Evolutionary conservation across 2,888 invertebrate genomes (phyloP).

Genomic region (Incurvaria masculella): DNA sequence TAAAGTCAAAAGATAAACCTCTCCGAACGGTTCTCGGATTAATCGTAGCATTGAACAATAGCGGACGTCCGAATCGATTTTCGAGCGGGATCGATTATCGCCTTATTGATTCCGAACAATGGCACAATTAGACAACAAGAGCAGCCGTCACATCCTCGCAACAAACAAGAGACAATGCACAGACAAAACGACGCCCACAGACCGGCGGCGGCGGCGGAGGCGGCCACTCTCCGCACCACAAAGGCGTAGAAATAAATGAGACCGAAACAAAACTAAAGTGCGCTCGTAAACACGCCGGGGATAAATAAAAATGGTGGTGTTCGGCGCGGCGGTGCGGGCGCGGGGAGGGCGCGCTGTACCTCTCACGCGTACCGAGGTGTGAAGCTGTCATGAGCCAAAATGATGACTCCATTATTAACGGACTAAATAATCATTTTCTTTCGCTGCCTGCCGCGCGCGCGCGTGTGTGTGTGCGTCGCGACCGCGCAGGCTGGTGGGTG

Average conservation of each 20-base stretch:
- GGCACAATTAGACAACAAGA: slow-evolving; percentile 1
- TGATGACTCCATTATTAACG: slow-evolving; percentile 54
- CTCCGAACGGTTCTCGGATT: no score
- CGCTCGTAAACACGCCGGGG: slow-evolving; percentile 14
- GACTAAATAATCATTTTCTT: slow-evolving; percentile 41
- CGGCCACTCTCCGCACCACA: background rate
- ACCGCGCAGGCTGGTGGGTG: background rate
- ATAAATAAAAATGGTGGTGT: slow-evolving; percentile 3
- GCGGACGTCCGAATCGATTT: no score
- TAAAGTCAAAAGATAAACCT: no score
- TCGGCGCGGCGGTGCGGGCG: background rate
- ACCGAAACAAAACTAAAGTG: slow-evolving; percentile 25
- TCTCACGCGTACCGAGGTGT: slow-evolving; percentile 42
- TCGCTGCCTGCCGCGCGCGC: background rate
- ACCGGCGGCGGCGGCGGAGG: background rate
- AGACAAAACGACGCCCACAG: background rate
- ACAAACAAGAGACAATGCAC: background rate
- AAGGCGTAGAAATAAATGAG: slow-evolving; percentile 23
- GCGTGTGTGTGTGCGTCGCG: background rate
- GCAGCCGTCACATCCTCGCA: background rate
- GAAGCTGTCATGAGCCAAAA: slow-evolving; percentile 50
- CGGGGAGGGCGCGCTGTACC: slow-evolving; percentile 44
- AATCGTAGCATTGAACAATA: no score
- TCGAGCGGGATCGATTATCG: background rate
- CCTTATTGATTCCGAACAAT: slow-evolving; percentile 1